Evolutionary conservation across 2,888 invertebrate species (phyloP).

Genomic region (Drosophila meridionalis): DNA sequence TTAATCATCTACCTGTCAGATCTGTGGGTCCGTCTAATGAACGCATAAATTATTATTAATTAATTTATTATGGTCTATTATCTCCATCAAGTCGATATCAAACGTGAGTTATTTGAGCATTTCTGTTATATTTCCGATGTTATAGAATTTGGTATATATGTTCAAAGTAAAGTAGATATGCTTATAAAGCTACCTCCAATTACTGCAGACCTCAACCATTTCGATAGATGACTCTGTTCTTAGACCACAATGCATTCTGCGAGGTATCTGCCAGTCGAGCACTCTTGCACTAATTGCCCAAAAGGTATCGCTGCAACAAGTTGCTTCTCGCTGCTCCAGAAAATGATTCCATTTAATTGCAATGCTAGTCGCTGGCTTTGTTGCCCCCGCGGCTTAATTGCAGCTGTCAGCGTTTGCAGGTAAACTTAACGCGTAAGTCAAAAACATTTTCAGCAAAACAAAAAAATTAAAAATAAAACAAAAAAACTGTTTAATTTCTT

Average conservation of each 20-base stretch:
- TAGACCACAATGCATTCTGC: not conserved
- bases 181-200: too few species aligned
- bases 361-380: constrained; percentile 33
- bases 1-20: not conserved
- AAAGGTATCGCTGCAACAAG: constrained; percentile 22
- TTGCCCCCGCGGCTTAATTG: constrained; percentile 30
- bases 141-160: too few species aligned
- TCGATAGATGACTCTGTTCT: not conserved
- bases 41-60: not conserved
- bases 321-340: constrained; percentile 38
- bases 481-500: constrained; percentile 43
- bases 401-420: constrained; percentile 48
- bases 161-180: too few species aligned
- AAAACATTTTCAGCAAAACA: constrained; percentile 36
- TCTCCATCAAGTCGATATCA: too few species aligned
- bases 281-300: not conserved
- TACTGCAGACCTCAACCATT: not conserved
- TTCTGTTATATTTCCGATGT: too few species aligned
- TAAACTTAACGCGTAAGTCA: constrained; percentile 11
- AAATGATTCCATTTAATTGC: constrained; percentile 63
- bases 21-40: not conserved
- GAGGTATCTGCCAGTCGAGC: not conserved
- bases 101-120: too few species aligned
- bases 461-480: constrained; percentile 14
- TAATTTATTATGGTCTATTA: not conserved